These are phyloP conservation scores for Acanthaster planci DNA, from an alignment of 35 echinoderm and acorn worm genomes.

Conservation along the genomic window DNA sequence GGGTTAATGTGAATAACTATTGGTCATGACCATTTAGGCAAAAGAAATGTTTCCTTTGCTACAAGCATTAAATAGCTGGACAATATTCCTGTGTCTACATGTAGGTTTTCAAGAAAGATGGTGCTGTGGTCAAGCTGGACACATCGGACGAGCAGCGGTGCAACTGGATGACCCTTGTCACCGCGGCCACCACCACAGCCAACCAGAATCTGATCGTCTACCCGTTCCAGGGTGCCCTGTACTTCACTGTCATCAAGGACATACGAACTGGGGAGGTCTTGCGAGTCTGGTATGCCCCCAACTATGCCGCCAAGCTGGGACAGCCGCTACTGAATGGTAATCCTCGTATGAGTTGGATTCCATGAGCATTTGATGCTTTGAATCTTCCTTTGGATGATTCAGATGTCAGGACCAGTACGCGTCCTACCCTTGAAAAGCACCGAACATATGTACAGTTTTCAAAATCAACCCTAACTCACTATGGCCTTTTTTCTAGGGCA, in stretches of 20 bases:
- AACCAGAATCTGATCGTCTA: slow-evolving; percentile 46
- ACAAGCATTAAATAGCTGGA: too few species aligned
- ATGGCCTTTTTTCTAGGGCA: too few species aligned
- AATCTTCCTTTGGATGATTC: too few species aligned
- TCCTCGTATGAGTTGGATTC: too few species aligned
- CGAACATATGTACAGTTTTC: too few species aligned
- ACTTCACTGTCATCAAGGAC: slow-evolving; percentile 8
- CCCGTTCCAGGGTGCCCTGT: slow-evolving; percentile 30
- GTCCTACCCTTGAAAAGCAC: too few species aligned
- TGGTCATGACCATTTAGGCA: too few species aligned
- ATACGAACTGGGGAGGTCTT: slow-evolving; percentile 8
- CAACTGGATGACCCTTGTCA: slow-evolving; percentile 36
- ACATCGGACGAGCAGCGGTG: slow-evolving; percentile 8
- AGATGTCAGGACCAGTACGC: too few species aligned
- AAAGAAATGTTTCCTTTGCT: too few species aligned
- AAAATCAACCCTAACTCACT: too few species aligned
- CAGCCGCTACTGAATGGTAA: slow-evolving; percentile 11
- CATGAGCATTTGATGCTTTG: too few species aligned
- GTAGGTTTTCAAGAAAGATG: slow-evolving; percentile 45
- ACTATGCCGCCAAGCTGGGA: slow-evolving; percentile 15
- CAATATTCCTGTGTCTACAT: not conserved
- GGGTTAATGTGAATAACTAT: too few species aligned
- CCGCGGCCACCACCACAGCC: not conserved
- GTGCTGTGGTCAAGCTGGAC: not conserved
- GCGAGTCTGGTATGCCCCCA: slow-evolving; percentile 32